Evolutionary conservation across 2,888 invertebrate genomes (phyloP).

Genomic region (Nemotelus pantherinus): DNA sequence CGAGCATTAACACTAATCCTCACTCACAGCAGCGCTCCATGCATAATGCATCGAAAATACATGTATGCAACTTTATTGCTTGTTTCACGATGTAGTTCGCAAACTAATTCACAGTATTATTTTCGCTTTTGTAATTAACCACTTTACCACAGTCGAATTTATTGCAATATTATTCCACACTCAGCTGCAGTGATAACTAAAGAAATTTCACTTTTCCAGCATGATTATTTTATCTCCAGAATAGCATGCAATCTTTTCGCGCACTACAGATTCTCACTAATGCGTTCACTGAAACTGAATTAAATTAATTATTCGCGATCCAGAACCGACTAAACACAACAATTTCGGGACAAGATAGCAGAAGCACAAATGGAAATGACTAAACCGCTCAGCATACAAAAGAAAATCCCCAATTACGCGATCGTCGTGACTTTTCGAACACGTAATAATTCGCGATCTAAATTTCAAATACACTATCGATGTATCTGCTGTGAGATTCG

Average conservation of each 20-base stretch:
- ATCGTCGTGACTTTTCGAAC: background rate
- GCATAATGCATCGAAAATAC: too few species aligned
- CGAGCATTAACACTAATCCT: background rate
- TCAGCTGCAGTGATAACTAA: background rate
- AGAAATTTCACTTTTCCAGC: background rate
- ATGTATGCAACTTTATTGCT: too few species aligned
- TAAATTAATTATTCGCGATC: background rate
- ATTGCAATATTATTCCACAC: background rate
- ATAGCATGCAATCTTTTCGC: background rate
- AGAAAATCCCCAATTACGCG: slow-evolving; percentile 17
- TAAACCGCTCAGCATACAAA: slow-evolving; percentile 5
- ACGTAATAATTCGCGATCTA: background rate
- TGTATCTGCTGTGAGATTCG: background rate
- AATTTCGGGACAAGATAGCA: background rate
- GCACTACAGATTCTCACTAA: background rate
- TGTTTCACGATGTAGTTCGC: too few species aligned
- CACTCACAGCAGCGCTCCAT: too few species aligned
- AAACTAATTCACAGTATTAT: too few species aligned
- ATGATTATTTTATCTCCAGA: too few species aligned
- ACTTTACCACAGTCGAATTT: background rate
- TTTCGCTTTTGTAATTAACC: too few species aligned
- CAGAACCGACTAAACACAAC: too few species aligned
- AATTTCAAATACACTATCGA: background rate
- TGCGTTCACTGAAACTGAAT: slow-evolving; percentile 2
- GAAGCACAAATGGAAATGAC: background rate